Percentiles rank a stretch among this genome's conserved stretches.
These are phyloP conservation scores for Danio rerio DNA, from an alignment of 2,113 vertebrate species.

Conservation along the genomic window DNA sequence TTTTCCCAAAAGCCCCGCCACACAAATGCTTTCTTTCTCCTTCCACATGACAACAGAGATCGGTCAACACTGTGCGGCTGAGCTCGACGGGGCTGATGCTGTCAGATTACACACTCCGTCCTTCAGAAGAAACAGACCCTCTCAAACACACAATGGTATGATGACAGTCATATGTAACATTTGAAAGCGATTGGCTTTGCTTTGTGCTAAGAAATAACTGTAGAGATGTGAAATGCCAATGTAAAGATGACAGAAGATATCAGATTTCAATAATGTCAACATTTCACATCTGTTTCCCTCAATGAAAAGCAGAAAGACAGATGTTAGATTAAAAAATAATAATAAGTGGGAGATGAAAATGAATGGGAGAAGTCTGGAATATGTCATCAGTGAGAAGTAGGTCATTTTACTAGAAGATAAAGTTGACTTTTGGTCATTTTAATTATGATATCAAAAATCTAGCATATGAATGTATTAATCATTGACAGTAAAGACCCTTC, in stretches of 20 bases:
- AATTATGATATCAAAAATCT: no score
- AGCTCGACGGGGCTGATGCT: constrained; percentile 29
- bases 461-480: no score
- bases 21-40: neutral
- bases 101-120: constrained; percentile 12
- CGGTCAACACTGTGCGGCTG: constrained; percentile 21
- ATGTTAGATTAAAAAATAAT: no score
- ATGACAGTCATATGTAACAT: neutral
- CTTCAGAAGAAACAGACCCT: neutral
- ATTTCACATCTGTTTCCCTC: neutral
- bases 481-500: no score
- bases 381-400: no score
- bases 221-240: neutral
- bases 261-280: neutral
- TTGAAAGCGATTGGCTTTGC: neutral
- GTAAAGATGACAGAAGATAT: neutral
- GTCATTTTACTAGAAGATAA: no score
- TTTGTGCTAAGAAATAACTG: neutral
- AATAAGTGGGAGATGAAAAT: no score
- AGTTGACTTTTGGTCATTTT: no score
- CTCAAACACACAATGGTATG: constrained; percentile 1
- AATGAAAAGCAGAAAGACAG: neutral
- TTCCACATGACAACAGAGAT: constrained; percentile 46
- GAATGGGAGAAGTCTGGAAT: no score
- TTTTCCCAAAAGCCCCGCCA: constrained; percentile 24